Evolutionary conservation across 1,140 invertebrate species (phyloP), one percentile per base, ranked within the genome.

Genomic region (Geopemphigus sp.): DNA sequence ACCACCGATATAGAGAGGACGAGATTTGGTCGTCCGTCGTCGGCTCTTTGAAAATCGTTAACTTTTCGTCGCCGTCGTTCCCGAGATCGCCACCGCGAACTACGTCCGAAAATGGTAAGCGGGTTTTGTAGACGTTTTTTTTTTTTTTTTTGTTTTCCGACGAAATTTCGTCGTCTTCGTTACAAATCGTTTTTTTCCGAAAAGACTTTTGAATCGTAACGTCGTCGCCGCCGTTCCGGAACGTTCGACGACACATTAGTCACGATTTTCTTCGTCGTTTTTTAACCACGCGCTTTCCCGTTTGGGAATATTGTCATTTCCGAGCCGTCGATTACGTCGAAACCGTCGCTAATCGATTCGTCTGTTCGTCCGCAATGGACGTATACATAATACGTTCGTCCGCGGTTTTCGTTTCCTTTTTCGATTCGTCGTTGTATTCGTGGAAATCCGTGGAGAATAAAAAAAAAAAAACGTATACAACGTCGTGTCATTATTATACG

Each of bases 261-360:
- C 56, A 59, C 53, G 72, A 56, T 39, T 59, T 74, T 57, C n/a
- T 26, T 74, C 29, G 54, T 45, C 29, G 57, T 57, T n/a, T n/a
- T 74, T 59, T 74, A 57, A 39, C 54, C 26, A 14, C 5, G 22
- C 73, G 11, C 56, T 61, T 76, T 76, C 11, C 32, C 73, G 32
- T 19, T 61, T 19, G 57, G 14, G 57, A 78, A 63, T 50, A 47
- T 61, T 78, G 74, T 78, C 74, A 78, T 47, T 47, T 47, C 57
- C 74, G 22, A 8, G 56, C 63, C 57, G 22, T 11, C 39, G 53
- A 24, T 15, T 74, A 26, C 56, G 63, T 39, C 45, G 50, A 59
- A 61, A 78, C 74, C 74, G 74, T 78, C 22, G n/a, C 74, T 78
- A 78, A 78, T 78, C 74, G 74, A 78, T 78, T 78, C 45, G 57